Base-by-base conservation (phyloP, 30 jellyfish, hydroid and myxozoan species). In the Turritopsis dohrnii region DNA sequence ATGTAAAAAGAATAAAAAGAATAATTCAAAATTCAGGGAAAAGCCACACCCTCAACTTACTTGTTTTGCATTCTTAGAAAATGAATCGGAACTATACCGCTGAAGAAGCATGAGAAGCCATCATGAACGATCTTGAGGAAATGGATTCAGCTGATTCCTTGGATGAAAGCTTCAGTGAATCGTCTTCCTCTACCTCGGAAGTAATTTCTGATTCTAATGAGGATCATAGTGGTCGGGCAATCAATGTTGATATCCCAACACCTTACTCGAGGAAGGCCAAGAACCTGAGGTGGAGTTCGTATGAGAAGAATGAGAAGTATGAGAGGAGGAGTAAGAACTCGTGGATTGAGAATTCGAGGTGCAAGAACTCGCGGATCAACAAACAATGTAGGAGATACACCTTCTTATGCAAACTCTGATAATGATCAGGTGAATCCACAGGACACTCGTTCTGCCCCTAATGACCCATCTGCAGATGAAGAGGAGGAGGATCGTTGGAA, bases 401-500 rank as follows among this genome's bases (percentile, higher is more conserved):
- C n/a, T n/a, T n/a, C n/a, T n/a, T n/a, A n/a, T n/a, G n/a, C n/a
- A n/a, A n/a, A n/a, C n/a, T n/a, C n/a, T n/a, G n/a, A n/a, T n/a
- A n/a, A n/a, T n/a, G n/a, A n/a, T n/a, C 52, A 72, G 18, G 81
- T n/a, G 21, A 30, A 72, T 72, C 28, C 24, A n/a, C 52, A 72
- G 24, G 81, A n/a, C n/a, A n/a, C n/a, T n/a, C n/a, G n/a, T n/a
- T n/a, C n/a, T n/a, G n/a, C 0, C 19, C n/a, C n/a, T n/a, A n/a
- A n/a, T n/a, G n/a, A n/a, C n/a, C n/a, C n/a, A n/a, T n/a, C n/a
- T n/a, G n/a, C n/a, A n/a, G 81, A 72, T 24, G 19, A 19, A 18
- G 81, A 72, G 0, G n/a, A n/a, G n/a, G 81, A 72, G 21, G 19
- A 29, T 65, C 76, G 21, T 29, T 79, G 86, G 81, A 29, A 52